Percentiles rank a stretch among this genome's conserved stretches.
Conservation (phyloP, 2,113 vertebrate genomes). For the Terrapene triunguis region DNA sequence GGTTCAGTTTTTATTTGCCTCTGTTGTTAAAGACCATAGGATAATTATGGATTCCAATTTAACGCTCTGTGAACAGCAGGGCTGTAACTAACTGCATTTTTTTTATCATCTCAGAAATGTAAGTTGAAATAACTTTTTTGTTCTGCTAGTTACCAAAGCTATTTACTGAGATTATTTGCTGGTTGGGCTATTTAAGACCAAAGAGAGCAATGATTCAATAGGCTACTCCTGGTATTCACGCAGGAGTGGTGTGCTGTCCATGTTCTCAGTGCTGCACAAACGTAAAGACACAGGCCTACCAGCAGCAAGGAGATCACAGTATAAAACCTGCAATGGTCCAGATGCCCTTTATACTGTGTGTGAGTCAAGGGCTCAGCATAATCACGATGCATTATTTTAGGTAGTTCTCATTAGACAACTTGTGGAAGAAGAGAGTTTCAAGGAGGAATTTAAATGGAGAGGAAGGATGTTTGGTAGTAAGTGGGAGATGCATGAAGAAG, state of each 20-base stretch:
- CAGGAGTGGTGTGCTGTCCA: neutral
- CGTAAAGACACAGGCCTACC: neutral
- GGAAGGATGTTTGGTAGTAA: neutral
- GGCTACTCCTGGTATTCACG: neutral
- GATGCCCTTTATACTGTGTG: neutral
- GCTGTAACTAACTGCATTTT: slow-evolving; percentile 1
- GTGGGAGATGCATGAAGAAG: neutral
- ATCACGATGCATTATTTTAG: neutral
- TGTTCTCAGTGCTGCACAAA: neutral
- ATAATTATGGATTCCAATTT: slow-evolving; percentile 6
- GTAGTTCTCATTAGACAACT: neutral
- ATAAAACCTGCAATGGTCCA: neutral
- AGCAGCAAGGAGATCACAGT: neutral
- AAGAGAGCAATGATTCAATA: slow-evolving; percentile 41
- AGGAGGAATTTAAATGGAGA: neutral
- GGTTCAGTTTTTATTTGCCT: neutral
- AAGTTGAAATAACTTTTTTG: neutral
- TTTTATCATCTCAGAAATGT: slow-evolving; percentile 25
- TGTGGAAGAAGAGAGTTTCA: neutral
- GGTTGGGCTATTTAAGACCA: neutral
- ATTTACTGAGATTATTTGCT: slow-evolving; percentile 29
- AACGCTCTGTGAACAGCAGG: neutral
- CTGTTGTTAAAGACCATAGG: neutral
- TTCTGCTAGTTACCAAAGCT: neutral
- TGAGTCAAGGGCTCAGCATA: neutral